Conservation (phyloP, 2,797 vertebrate species). For the Syndactyla subalaris region DNA sequence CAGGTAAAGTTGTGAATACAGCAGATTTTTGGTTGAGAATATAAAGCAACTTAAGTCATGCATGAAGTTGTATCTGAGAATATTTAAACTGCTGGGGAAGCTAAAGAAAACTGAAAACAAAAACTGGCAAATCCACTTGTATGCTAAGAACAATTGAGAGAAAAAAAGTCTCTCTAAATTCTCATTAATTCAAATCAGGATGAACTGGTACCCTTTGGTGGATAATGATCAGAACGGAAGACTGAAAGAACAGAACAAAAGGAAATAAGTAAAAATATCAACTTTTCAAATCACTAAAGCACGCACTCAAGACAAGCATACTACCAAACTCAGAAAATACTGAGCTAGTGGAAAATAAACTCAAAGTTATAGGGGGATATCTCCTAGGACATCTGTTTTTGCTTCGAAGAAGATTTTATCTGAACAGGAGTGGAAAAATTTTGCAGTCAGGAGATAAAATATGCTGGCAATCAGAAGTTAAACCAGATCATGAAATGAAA, state of each 20-base stretch:
- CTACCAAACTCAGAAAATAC: neutral
- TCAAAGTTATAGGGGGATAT: neutral
- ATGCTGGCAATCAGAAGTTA: neutral
- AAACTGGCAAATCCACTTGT: neutral
- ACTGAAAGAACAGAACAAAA: neutral
- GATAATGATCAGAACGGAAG: slow-evolving; percentile 4
- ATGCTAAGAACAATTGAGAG: neutral
- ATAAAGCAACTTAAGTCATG: neutral
- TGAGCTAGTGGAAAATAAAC: neutral
- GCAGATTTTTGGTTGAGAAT: neutral
- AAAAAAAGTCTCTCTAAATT: neutral
- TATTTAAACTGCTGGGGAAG: neutral
- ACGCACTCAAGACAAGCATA: neutral
- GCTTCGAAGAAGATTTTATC: neutral
- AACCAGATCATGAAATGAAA: neutral
- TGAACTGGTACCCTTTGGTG: neutral
- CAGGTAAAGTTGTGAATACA: neutral
- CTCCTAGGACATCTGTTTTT: neutral
- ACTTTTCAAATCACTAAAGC: neutral
- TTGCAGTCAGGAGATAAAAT: slow-evolving; percentile 6
- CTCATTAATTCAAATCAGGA: neutral
- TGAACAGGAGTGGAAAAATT: neutral
- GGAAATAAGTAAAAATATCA: slow-evolving; percentile 23
- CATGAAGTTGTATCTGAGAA: neutral
- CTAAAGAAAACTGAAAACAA: neutral